Evolutionary conservation across 2,888 invertebrate genomes (phyloP).

Genomic region (Spilarctia lutea): DNA sequence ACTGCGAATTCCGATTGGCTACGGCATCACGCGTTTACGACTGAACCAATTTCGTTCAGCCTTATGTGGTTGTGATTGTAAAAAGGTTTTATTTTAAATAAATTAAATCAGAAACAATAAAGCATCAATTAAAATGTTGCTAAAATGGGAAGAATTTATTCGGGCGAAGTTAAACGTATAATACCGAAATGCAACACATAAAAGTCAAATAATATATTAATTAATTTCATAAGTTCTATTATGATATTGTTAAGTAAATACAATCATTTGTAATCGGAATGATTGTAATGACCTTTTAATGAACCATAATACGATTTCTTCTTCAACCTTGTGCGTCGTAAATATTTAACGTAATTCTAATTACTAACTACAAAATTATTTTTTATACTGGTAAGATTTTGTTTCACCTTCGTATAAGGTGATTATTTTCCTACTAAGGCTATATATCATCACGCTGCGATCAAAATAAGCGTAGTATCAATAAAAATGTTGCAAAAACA

Average conservation of each 20-base stretch:
- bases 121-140: too few relatives aligned
- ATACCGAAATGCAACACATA: background rate
- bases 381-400: background rate
- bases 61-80: too few relatives aligned
- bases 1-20: background rate
- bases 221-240: background rate
- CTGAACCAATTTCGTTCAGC: too few relatives aligned
- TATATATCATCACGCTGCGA: too few relatives aligned
- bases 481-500: too few relatives aligned
- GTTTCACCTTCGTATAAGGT: background rate
- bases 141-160: too few relatives aligned
- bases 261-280: background rate
- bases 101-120: too few relatives aligned
- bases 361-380: background rate
- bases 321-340: background rate
- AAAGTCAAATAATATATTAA: background rate
- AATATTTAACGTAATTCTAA: background rate
- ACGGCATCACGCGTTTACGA: too few relatives aligned
- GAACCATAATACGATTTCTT: background rate
- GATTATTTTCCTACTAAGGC: background rate
- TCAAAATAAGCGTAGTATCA: too few relatives aligned
- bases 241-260: background rate
- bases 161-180: background rate
- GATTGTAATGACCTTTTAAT: background rate
- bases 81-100: too few relatives aligned